Evolutionary conservation across 2,888 invertebrate genomes (phyloP).

Genomic region (Scaptomyza caliginosa): DNA sequence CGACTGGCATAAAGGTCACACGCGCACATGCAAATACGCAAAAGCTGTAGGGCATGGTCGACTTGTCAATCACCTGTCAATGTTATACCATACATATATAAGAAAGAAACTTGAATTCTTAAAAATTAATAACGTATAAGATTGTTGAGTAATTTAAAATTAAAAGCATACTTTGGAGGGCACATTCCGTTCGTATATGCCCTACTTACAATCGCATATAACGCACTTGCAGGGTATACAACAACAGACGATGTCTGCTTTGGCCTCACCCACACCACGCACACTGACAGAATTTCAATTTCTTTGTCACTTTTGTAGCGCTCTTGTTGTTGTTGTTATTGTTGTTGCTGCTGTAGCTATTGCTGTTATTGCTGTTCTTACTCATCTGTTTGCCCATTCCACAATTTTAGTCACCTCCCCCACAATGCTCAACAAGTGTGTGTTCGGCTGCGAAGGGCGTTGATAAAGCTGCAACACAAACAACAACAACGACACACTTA

Average conservation of each 20-base stretch:
- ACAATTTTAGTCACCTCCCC: conserved; percentile 17
- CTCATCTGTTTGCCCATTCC: conserved; percentile 16
- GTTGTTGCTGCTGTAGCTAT: conserved; percentile 6
- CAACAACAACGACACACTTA: conserved; percentile 33
- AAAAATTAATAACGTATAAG: too few species aligned
- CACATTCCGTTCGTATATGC: not conserved
- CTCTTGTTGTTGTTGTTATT: conserved; percentile 16
- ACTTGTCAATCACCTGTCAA: not conserved
- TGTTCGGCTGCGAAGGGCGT: conserved; percentile 46
- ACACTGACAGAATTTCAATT: conserved; percentile 69
- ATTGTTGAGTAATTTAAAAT: too few species aligned
- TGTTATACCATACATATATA: too few species aligned
- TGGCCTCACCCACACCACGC: conserved; percentile 16
- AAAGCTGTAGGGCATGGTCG: not conserved
- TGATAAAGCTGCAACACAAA: conserved; percentile 60
- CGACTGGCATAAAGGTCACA: conserved; percentile 39
- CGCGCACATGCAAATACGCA: conserved; percentile 16
- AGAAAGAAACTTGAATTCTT: too few species aligned
- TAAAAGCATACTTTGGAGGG: not conserved
- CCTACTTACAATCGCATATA: not conserved
- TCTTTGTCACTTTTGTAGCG: conserved; percentile 68
- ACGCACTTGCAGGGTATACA: conserved; percentile 18
- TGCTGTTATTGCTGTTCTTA: conserved; percentile 18
- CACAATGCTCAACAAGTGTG: conserved; percentile 72
- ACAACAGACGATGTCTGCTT: conserved; percentile 1